Evolutionary conservation across 2,888 invertebrate genomes (phyloP).

Genomic region (Acleris laterana): DNA sequence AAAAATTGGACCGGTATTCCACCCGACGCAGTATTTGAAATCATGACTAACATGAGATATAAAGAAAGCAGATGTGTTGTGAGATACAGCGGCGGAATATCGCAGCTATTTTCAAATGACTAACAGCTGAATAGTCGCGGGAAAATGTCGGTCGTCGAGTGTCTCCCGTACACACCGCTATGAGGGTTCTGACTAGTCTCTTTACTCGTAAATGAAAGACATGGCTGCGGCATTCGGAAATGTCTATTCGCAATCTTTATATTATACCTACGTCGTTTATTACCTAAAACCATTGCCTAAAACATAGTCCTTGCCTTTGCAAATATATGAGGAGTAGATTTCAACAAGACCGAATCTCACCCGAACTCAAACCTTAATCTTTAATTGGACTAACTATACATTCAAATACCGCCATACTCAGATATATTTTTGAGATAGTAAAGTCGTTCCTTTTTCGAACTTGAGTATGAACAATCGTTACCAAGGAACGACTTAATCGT

Average conservation of each 20-base stretch:
- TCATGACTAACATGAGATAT: not conserved
- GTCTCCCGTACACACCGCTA: not conserved
- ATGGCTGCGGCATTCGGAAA: not conserved
- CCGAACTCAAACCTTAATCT: too few relatives aligned
- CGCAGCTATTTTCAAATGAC: slow-evolving; percentile 12
- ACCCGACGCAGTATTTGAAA: slow-evolving; percentile 1
- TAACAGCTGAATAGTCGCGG: slow-evolving; percentile 2
- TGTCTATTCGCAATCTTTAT: not conserved
- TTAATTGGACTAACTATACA: too few relatives aligned
- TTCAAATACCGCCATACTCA: too few relatives aligned
- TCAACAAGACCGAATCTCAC: too few relatives aligned
- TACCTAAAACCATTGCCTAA: too few relatives aligned
- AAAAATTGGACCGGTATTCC: not conserved
- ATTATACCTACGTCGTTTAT: too few relatives aligned
- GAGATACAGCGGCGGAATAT: slow-evolving; percentile 1
- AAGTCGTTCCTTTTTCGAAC: too few relatives aligned
- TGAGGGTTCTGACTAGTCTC: not conserved
- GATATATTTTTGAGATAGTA: too few relatives aligned
- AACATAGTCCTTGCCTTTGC: too few relatives aligned
- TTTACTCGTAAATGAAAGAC: not conserved
- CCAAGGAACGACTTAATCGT: too few relatives aligned
- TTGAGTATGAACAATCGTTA: too few relatives aligned
- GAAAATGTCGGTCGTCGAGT: not conserved
- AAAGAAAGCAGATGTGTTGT: slow-evolving; percentile 10
- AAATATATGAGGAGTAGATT: too few relatives aligned